Percentiles rank a stretch among this genome's conserved stretches.
Conservation (phyloP, 2,113 vertebrate genomes). For the Terrapene triunguis region DNA sequence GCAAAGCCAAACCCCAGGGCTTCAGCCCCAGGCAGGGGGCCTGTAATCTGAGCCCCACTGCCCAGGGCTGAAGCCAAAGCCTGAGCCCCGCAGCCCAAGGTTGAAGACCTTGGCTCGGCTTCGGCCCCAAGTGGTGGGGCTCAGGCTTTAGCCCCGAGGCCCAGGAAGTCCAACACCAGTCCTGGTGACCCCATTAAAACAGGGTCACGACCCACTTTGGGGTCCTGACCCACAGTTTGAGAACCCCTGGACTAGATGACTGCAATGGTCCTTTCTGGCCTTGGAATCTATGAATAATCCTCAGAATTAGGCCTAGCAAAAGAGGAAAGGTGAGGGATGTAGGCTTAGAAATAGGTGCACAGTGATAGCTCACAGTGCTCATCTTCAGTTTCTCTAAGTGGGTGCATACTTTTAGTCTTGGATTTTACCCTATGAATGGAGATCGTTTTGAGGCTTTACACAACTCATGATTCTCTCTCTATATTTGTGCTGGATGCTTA, state of each 20-base stretch:
- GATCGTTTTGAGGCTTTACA: conserved; percentile 8
- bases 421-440: conserved; percentile 23
- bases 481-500: conserved; percentile 24
- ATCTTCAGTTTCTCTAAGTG: not conserved
- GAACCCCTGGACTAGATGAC: not conserved
- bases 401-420: not conserved
- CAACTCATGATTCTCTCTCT: not conserved
- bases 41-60: too few species aligned
- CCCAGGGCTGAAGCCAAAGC: too few species aligned
- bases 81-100: too few species aligned
- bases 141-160: too few species aligned
- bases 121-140: too few species aligned
- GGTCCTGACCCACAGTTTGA: too few species aligned
- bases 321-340: not conserved
- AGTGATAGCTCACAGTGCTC: not conserved
- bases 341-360: not conserved
- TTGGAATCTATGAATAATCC: not conserved
- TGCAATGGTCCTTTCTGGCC: not conserved
- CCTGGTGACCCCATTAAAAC: too few species aligned
- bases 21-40: too few species aligned
- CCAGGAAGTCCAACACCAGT: too few species aligned
- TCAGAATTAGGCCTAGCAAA: not conserved
- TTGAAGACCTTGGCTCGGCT: too few species aligned
- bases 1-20: too few species aligned
- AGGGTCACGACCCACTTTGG: too few species aligned